phyloP scores from a whole-genome alignment of 2,113 vertebrate genomes.

The Drymodes brunneopygia region DNA sequence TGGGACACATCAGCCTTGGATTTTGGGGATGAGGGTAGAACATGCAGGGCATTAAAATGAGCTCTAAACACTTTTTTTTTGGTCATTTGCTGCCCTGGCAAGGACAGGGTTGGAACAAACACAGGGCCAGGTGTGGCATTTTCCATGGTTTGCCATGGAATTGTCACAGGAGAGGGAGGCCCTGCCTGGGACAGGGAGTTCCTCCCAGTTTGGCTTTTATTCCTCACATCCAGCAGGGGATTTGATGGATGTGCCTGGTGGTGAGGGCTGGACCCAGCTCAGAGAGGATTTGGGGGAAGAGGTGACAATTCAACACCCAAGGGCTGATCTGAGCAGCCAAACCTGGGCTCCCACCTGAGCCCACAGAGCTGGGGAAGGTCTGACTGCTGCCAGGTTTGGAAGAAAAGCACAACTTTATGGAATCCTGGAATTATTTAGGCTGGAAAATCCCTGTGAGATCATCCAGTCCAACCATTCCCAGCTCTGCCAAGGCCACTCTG shows the following conservation, averaged over 20 bases:
- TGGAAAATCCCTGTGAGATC: neutral
- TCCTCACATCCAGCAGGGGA: rapidly evolving
- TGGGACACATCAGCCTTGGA: slow-evolving; percentile 70
- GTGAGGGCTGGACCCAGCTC: neutral
- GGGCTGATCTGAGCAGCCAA: neutral
- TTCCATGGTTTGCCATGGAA: neutral
- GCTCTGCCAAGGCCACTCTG: neutral
- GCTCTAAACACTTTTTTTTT: neutral
- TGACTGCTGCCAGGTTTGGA: neutral
- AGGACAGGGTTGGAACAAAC: neutral
- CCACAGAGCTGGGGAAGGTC: neutral
- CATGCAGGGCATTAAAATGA: slow-evolving; percentile 60
- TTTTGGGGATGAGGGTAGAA: slow-evolving; percentile 66
- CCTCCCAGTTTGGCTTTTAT: no score
- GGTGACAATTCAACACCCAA: neutral
- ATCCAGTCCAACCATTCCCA: rapidly evolving
- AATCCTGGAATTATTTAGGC: neutral
- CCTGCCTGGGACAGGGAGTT: neutral
- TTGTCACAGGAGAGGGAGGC: neutral
- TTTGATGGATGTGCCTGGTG: neutral
- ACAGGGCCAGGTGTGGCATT: neutral
- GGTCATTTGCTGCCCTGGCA: neutral
- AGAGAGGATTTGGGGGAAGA: rapidly evolving
- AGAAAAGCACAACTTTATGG: neutral
- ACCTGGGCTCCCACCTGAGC: rapidly evolving